A percentile compares a stretch with the other conserved stretches of the same genome.
Conservation (phyloP, 2,113 vertebrate genomes). For the Callorhinus ursinus region DNA sequence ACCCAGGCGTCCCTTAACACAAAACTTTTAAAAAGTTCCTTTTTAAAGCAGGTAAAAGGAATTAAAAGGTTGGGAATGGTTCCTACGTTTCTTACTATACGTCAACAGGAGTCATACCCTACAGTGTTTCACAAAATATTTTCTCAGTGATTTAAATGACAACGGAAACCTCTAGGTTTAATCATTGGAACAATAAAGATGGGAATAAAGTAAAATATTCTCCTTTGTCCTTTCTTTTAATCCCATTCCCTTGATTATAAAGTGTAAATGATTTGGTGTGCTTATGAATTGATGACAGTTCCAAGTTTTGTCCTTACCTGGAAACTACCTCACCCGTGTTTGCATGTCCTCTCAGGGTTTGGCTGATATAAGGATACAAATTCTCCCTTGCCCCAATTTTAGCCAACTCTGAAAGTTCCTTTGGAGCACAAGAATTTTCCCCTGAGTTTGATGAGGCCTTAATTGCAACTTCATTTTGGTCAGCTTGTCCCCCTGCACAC, state of each 20-base stretch:
- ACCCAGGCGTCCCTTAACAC: background rate
- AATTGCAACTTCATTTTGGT: background rate
- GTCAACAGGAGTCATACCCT: background rate
- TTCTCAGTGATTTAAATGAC: constrained; percentile 26
- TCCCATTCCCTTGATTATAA: background rate
- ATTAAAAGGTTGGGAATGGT: constrained; percentile 20
- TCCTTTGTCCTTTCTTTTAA: background rate
- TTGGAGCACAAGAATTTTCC: background rate
- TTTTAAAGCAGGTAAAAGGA: constrained; percentile 48
- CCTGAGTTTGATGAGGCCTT: background rate
- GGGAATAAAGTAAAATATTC: background rate
- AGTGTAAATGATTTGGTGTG: background rate
- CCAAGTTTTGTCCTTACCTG: background rate
- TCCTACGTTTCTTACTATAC: background rate
- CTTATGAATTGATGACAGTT: background rate
- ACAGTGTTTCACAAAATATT: background rate
- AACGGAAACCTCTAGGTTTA: background rate
- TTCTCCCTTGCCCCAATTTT: background rate
- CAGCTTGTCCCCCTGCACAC: background rate
- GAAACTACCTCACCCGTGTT: background rate
- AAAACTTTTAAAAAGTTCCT: constrained; percentile 55
- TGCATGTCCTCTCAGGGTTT: background rate
- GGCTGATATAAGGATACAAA: background rate
- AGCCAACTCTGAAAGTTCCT: background rate
- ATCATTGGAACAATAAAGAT: background rate